Evolutionary conservation across 2,113 vertebrate genomes (phyloP).

Genomic region (Osmerus eperlanus): DNA sequence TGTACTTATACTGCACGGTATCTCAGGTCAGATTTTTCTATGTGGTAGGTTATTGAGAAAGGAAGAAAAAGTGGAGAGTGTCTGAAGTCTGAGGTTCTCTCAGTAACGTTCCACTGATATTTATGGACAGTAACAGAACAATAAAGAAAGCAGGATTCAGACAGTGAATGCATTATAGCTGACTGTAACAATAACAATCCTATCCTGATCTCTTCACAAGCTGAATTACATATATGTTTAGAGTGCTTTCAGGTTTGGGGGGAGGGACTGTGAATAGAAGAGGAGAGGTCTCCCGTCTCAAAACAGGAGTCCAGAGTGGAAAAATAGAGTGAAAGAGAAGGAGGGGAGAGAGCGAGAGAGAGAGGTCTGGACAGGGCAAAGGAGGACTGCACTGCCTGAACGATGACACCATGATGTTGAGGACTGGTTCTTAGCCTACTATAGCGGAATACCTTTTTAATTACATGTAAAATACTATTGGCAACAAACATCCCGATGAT

Average conservation of each 20-base stretch:
- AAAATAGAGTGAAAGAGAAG: slow-evolving; percentile 8
- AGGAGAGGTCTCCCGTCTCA: background rate
- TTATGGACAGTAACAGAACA: too few relatives aligned
- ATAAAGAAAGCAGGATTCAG: too few relatives aligned
- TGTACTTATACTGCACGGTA: too few relatives aligned
- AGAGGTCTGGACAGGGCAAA: slow-evolving; percentile 9
- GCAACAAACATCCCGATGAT: background rate
- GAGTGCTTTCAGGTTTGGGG: background rate
- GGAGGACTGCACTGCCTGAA: slow-evolving; percentile 2
- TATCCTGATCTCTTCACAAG: too few relatives aligned
- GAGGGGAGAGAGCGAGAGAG: slow-evolving; percentile 3
- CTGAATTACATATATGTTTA: too few relatives aligned
- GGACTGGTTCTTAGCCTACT: background rate
- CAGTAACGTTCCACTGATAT: too few relatives aligned
- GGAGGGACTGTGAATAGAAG: background rate
- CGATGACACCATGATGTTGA: background rate
- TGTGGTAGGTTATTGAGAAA: too few relatives aligned
- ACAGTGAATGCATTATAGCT: too few relatives aligned
- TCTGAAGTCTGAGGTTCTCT: too few relatives aligned
- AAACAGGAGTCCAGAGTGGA: background rate
- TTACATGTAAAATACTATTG: background rate
- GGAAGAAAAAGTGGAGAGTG: too few relatives aligned
- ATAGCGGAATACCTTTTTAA: background rate
- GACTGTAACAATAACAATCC: too few relatives aligned
- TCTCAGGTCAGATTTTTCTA: too few relatives aligned